Percentiles rank a stretch among this genome's conserved stretches.
Evolutionary conservation across 1,140 invertebrate genomes (phyloP).

Genomic region (Oryctes rhinoceros): DNA sequence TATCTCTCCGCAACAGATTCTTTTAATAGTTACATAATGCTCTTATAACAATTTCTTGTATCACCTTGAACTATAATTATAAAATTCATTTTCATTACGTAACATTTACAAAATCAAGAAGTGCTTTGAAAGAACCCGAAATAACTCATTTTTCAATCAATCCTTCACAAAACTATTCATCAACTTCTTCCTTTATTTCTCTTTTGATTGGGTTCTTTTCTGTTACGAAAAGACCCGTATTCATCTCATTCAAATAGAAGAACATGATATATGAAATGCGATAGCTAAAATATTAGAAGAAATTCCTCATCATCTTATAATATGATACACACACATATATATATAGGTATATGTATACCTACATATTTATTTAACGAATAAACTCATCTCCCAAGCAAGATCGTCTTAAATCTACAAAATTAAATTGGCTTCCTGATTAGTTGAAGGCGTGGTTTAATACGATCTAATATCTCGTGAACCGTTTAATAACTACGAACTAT

Average conservation of each 20-base stretch:
- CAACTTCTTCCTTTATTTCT: background rate
- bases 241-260: background rate
- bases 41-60: background rate
- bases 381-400: background rate
- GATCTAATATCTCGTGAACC: background rate
- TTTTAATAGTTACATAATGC: background rate
- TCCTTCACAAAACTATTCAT: background rate
- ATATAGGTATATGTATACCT: background rate
- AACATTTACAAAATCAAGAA: background rate
- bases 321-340: background rate
- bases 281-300: background rate
- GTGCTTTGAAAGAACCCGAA: background rate
- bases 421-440: slow-evolving; percentile 4
- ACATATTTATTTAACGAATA: background rate
- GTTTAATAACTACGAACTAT: slow-evolving; percentile 16
- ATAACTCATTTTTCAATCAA: background rate
- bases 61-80: background rate
- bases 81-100: background rate
- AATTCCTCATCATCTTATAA: background rate
- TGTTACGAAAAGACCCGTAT: background rate
- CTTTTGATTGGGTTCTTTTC: background rate
- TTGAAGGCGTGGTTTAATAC: slow-evolving; percentile 13
- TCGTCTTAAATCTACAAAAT: background rate
- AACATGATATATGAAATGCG: background rate
- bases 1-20: background rate